Evolutionary conservation across 2,888 invertebrate genomes (phyloP), one percentile per base, ranked within the genome.

Genomic region (Pollenia amentaria): DNA sequence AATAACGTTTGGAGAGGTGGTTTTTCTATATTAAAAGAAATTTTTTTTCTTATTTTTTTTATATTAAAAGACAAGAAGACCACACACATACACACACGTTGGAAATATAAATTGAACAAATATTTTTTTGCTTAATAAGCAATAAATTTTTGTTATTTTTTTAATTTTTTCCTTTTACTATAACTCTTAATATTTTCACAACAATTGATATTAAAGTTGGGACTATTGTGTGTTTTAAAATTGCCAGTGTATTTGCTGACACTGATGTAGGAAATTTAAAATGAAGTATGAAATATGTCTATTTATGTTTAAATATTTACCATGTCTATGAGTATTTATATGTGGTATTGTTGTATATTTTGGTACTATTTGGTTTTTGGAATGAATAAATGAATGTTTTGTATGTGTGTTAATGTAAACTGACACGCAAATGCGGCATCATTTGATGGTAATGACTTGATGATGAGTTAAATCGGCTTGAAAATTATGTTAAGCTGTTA

Each of bases 381-480:
- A 1, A 6, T 18, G 42, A 44, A 38, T 65, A 55, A 57, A 57
- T 48, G 51, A 38, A 42, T 77, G 44, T 64, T 60, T 67, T 77
- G 44, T 64, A 48, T 53, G 53, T 77, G 53, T 75, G 78, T 48
- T 86, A 86, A 86, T 86, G 83, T 86, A 75, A 86, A 79, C 79
- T 75, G 82, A 83, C 86, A 86, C 86, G 86, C 86, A 86, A 83
- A 82, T 83, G 86, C 83, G 85, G 85, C 80, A 80, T 84, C 79
- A 87, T 87, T 84, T 84, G 76, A 79, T 87, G 87, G 67, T 87
- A 82, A 87, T 87, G 87, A 85, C 73, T 87, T 87, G 87, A 85
- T 84, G 87, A 87, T 85, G 87, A 77, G 75, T 67, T 82, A 75
- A 84, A 85, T 79, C 84, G 75, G 75, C 60, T 75, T 78, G 80